Evolutionary conservation across 2,113 vertebrate species (phyloP).

Genomic region (Neoarius graeffei): DNA sequence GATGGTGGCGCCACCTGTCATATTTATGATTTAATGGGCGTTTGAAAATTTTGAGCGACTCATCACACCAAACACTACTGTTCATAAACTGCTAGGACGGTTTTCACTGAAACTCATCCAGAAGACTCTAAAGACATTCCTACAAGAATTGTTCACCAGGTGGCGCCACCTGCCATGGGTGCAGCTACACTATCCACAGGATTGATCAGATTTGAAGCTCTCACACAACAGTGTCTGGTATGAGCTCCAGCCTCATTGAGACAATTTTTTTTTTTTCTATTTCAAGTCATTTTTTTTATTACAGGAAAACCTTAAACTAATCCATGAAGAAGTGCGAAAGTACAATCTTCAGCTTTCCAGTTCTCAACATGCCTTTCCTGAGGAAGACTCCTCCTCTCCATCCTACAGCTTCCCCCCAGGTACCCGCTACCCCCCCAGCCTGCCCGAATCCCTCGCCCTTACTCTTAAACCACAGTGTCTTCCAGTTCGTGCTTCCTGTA

Average conservation of each 20-base stretch:
- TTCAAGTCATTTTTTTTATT: background rate
- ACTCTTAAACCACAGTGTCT: constrained; percentile 59
- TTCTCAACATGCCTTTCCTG: background rate
- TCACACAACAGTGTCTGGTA: too few species aligned
- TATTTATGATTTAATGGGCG: too few species aligned
- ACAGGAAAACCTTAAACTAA: constrained; percentile 83
- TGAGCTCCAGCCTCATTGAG: background rate
- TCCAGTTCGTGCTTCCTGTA: constrained; percentile 55
- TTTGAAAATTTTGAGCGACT: too few species aligned
- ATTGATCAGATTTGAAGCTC: too few species aligned
- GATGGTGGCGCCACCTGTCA: too few species aligned
- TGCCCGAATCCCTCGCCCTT: constrained; percentile 76
- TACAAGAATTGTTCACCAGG: too few species aligned
- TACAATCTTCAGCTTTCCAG: constrained; percentile 36
- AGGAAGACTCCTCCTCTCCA: background rate
- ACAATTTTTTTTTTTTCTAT: background rate
- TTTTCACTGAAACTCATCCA: too few species aligned
- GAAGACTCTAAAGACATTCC: too few species aligned
- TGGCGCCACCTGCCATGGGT: too few species aligned
- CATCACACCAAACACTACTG: too few species aligned
- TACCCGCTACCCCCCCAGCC: constrained; percentile 72
- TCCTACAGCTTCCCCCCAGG: constrained; percentile 55
- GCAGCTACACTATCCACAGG: too few species aligned
- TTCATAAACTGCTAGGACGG: too few species aligned
- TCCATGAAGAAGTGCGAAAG: constrained; percentile 66